Evolutionary conservation across 2,888 invertebrate species (phyloP).

Genomic region (Cerceris rybyensis): DNA sequence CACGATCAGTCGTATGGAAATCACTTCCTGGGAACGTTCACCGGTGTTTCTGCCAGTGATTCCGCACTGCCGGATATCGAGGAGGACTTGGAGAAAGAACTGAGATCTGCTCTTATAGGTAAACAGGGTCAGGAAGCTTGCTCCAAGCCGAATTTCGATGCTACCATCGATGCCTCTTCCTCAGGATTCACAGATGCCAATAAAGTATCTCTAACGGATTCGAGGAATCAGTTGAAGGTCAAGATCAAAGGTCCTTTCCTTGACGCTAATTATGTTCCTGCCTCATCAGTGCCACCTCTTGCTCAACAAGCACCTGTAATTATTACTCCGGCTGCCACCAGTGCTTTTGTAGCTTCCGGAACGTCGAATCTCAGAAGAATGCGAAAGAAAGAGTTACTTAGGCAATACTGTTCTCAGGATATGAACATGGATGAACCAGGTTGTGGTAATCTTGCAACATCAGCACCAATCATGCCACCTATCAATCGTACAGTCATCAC

Average conservation of each 20-base stretch:
- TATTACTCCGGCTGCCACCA: conserved; percentile 81
- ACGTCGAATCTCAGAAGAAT: conserved; percentile 91
- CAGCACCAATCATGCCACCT: conserved; percentile 85
- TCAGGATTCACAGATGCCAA: conserved; percentile 82
- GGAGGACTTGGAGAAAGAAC: conserved; percentile 90
- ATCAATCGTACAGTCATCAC: conserved; percentile 89
- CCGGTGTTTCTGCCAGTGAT: conserved; percentile 87
- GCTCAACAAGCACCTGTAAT: conserved; percentile 82
- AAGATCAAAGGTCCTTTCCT: conserved; percentile 95
- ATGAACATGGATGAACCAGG: conserved; percentile 92
- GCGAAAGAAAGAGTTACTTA: conserved; percentile 93
- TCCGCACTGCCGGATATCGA: conserved; percentile 89
- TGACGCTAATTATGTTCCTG: conserved; percentile 87
- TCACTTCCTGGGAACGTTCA: conserved; percentile 87
- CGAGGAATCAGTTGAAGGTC: conserved; percentile 93
- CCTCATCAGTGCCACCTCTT: conserved; percentile 84
- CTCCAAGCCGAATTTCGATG: conserved; percentile 61
- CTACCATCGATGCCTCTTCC: conserved; percentile 77
- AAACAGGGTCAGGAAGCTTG: conserved; percentile 55
- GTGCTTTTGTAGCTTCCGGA: conserved; percentile 84
- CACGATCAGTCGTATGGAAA: conserved; percentile 85
- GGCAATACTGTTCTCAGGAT: conserved; percentile 91
- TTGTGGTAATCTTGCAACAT: conserved; percentile 82
- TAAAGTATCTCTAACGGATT: conserved; percentile 90
- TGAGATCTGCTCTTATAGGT: conserved; percentile 87